These are phyloP conservation scores for Dendronephthya gigantea DNA, from an alignment of 64 coral and sea anemone genomes.

Conservation along the genomic window DNA sequence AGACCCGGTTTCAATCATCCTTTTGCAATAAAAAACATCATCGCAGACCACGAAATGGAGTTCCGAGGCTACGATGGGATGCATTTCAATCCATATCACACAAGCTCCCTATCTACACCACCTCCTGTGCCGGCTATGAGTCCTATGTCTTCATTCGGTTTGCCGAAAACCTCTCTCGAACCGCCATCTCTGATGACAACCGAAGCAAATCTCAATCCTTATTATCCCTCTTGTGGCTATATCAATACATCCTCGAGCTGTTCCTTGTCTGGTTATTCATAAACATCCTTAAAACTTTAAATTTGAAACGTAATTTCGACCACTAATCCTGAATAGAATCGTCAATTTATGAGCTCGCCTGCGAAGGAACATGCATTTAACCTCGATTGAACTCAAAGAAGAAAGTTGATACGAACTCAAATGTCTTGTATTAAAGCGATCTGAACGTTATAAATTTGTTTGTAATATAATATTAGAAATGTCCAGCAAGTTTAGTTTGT, in stretches of 20 bases:
- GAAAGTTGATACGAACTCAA: too few relatives aligned
- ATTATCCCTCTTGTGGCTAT: constrained; percentile 24
- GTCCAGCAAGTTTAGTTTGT: neutral
- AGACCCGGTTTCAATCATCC: constrained; percentile 13
- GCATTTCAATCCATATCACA: constrained; percentile 20
- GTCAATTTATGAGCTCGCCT: neutral
- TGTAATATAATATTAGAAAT: neutral
- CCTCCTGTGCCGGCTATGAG: neutral
- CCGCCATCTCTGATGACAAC: constrained; percentile 10
- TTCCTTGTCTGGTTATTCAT: constrained; percentile 8
- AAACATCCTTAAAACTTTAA: neutral
- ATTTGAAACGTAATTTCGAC: neutral
- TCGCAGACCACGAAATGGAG: constrained; percentile 4
- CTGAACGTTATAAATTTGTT: neutral
- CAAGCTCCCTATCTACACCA: neutral
- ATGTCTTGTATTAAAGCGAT: neutral
- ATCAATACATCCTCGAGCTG: constrained; percentile 1
- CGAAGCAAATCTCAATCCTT: neutral
- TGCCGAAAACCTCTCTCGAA: neutral
- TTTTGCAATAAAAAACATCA: constrained; percentile 13
- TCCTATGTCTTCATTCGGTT: neutral
- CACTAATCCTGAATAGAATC: neutral
- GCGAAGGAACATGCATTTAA: neutral
- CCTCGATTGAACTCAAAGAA: neutral
- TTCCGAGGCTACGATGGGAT: constrained; percentile 3